Conservation (phyloP, 2,888 invertebrate species). For the Drosophila cyrtoloma region DNA sequence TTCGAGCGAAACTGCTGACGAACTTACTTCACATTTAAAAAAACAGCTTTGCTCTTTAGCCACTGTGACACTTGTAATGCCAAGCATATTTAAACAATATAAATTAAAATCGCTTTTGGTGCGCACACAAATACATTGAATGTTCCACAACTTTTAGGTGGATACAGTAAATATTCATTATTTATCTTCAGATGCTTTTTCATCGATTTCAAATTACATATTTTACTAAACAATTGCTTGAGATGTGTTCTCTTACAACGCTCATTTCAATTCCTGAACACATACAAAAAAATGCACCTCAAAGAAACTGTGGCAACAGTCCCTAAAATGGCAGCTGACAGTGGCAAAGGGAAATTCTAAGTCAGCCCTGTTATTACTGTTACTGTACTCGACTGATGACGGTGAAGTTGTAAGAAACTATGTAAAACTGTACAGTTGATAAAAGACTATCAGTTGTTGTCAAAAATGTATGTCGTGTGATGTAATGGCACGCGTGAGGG, state of each 20-base stretch:
- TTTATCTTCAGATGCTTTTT: neutral
- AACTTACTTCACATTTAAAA: too few species aligned
- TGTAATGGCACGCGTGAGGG: conserved; percentile 44
- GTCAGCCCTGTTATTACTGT: conserved; percentile 37
- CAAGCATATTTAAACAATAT: neutral
- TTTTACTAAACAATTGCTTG: neutral
- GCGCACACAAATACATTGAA: neutral
- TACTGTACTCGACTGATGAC: conserved; percentile 21
- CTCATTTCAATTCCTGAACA: neutral
- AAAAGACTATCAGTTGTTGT: conserved; percentile 3
- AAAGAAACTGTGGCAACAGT: conserved; percentile 20
- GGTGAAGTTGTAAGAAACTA: neutral
- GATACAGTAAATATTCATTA: neutral
- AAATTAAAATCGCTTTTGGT: neutral
- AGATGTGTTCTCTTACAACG: neutral
- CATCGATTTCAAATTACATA: neutral
- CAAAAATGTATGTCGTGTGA: conserved; percentile 8
- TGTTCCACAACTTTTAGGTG: neutral
- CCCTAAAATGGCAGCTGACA: conserved; percentile 55
- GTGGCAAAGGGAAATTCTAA: conserved; percentile 35
- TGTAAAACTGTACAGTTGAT: neutral
- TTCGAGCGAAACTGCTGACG: neutral
- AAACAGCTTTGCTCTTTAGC: neutral
- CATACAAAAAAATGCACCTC: conserved; percentile 8
- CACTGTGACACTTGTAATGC: neutral